These are phyloP conservation scores for Nymphalis urticae DNA, from an alignment of 2,888 invertebrate species.

Conservation along the genomic window DNA sequence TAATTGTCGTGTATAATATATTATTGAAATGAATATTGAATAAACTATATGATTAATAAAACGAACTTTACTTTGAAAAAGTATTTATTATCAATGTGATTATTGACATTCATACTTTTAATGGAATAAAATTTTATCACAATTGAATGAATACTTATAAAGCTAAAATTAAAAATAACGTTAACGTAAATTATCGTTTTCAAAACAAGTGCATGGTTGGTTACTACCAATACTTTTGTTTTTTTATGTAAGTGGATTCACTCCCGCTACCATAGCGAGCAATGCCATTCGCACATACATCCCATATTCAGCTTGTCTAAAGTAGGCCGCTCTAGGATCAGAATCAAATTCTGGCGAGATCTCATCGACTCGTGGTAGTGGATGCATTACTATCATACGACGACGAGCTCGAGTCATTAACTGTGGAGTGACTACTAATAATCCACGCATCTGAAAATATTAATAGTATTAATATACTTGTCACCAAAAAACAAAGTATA, in stretches of 20 bases:
- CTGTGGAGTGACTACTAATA: constrained; percentile 95
- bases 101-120: neutral
- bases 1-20: neutral
- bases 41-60: constrained; percentile 10
- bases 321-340: constrained; percentile 98
- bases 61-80: neutral
- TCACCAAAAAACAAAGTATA: neutral
- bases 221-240: too few species aligned
- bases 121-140: constrained; percentile 6
- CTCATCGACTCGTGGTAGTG: constrained; percentile 96
- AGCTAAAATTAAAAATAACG: neutral
- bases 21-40: constrained; percentile 9
- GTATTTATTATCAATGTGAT: neutral
- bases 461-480: constrained; percentile 20
- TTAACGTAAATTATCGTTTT: neutral
- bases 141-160: neutral
- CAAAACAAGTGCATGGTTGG: neutral
- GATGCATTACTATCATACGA: constrained; percentile 98
- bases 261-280: constrained; percentile 93
- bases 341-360: constrained; percentile 97
- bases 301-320: constrained; percentile 98
- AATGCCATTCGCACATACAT: constrained; percentile 99
- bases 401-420: constrained; percentile 96
- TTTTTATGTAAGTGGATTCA: constrained; percentile 58
- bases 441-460: constrained; percentile 88